phyloP scores from a whole-genome alignment of 2,113 vertebrate genomes.

The Acrocephalus kingi region DNA sequence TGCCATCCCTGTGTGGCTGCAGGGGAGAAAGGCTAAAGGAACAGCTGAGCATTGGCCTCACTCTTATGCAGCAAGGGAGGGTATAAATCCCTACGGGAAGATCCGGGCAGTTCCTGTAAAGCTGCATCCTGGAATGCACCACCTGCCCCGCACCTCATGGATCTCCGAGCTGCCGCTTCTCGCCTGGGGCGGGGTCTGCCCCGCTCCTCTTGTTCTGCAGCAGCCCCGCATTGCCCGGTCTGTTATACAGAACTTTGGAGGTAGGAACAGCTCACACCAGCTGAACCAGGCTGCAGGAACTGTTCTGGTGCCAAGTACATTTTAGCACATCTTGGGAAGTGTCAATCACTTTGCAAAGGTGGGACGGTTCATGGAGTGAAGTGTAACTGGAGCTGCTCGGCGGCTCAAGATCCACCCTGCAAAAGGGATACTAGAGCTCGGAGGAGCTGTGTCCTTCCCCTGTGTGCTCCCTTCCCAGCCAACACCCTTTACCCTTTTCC shows the following conservation, averaged over 20 bases:
- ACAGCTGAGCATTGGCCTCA: fast-evolving
- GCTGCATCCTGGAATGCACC: background rate
- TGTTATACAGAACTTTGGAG: fast-evolving
- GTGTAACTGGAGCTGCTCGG: background rate
- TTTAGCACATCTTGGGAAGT: background rate
- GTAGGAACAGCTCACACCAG: background rate
- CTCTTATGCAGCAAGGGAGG: too few species aligned
- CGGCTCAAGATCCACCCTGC: background rate
- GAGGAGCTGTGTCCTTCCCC: background rate
- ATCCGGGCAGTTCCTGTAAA: background rate
- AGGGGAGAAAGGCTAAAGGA: background rate
- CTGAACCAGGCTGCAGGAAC: background rate
- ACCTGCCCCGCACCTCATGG: background rate
- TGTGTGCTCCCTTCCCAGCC: fast-evolving
- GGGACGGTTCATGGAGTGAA: background rate
- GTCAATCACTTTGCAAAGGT: background rate
- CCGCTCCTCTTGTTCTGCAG: background rate
- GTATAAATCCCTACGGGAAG: fast-evolving
- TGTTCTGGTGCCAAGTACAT: background rate
- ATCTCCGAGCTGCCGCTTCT: fast-evolving
- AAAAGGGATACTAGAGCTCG: background rate
- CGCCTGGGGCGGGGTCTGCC: background rate
- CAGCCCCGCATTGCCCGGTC: background rate
- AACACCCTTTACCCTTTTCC: background rate
- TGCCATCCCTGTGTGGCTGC: background rate